These are phyloP conservation scores for Trypoxylon attenuatum DNA, from an alignment of 2,888 invertebrate species.

Conservation along the genomic window DNA sequence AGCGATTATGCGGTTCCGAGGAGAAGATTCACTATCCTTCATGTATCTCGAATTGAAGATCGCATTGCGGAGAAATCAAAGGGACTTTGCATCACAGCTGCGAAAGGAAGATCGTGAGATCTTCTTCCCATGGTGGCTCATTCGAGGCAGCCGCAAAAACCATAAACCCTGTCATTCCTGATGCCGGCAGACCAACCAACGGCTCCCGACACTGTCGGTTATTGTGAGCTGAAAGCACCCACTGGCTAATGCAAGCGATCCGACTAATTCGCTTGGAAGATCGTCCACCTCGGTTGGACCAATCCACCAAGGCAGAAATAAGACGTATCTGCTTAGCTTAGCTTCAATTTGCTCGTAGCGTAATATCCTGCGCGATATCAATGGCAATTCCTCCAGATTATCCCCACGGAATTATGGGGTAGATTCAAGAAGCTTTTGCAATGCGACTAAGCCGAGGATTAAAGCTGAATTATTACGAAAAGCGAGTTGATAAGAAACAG, in stretches of 20 bases:
- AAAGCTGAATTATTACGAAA: too few relatives aligned
- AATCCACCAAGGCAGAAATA: too few relatives aligned
- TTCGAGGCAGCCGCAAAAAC: not conserved
- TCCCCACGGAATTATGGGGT: too few relatives aligned
- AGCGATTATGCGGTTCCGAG: not conserved
- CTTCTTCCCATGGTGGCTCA: not conserved
- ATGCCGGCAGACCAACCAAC: not conserved
- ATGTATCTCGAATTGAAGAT: too few relatives aligned
- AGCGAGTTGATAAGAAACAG: too few relatives aligned
- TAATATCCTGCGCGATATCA: too few relatives aligned
- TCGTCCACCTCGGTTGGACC: too few relatives aligned
- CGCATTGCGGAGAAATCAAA: slow-evolving; percentile 13
- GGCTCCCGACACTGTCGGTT: not conserved
- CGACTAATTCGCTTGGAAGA: not conserved
- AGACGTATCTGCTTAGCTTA: too few relatives aligned
- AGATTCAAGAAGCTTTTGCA: too few relatives aligned
- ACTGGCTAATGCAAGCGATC: not conserved
- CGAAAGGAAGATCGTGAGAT: not conserved
- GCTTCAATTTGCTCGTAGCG: too few relatives aligned
- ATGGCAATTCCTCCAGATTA: too few relatives aligned
- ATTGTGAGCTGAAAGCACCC: not conserved
- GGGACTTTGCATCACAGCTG: slow-evolving; percentile 9
- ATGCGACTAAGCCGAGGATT: too few relatives aligned
- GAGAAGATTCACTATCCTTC: slow-evolving; percentile 22
- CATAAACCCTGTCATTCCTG: not conserved